Evolutionary conservation across 2,113 vertebrate genomes (phyloP).

Genomic region (Nymphicus hollandicus): DNA sequence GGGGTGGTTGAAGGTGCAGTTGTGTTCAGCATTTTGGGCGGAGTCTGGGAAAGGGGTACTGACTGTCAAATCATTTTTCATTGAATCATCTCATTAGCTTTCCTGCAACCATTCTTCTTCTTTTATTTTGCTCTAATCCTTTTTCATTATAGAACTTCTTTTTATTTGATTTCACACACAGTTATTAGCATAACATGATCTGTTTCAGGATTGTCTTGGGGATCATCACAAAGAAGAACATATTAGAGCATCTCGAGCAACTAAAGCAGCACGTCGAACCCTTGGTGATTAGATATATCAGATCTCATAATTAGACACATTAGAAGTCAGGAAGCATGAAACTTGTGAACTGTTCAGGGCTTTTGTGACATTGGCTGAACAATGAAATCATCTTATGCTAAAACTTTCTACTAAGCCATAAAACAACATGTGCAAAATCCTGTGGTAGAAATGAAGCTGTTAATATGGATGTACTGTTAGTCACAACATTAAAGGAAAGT

Average conservation of each 20-base stretch:
- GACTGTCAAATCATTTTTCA: slow-evolving; percentile 46
- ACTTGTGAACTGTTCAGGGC: slow-evolving; percentile 83
- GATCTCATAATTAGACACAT: slow-evolving; percentile 82
- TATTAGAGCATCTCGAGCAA: slow-evolving; percentile 99
- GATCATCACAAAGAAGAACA: slow-evolving; percentile 99
- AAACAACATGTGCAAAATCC: slow-evolving; percentile 29
- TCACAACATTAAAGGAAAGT: slow-evolving; percentile 56
- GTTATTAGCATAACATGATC: slow-evolving; percentile 93
- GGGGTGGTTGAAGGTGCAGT: neutral
- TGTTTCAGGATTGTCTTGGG: slow-evolving; percentile 99
- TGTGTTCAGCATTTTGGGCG: neutral
- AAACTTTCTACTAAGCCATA: slow-evolving; percentile 19
- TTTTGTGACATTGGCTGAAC: slow-evolving; percentile 45
- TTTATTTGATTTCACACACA: slow-evolving; percentile 78
- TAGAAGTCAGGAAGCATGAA: slow-evolving; percentile 89
- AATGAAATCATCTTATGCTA: slow-evolving; percentile 40
- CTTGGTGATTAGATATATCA: slow-evolving; percentile 96
- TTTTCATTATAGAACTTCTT: slow-evolving; percentile 68
- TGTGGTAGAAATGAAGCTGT: slow-evolving; percentile 36
- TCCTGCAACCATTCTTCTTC: slow-evolving; percentile 18
- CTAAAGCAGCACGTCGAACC: slow-evolving; percentile 94
- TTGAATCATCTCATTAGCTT: slow-evolving; percentile 64
- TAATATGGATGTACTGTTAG: slow-evolving; percentile 3
- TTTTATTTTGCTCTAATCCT: slow-evolving; percentile 45
- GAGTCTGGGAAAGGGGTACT: neutral